Percentiles rank a stretch among this genome's conserved stretches.
Evolutionary conservation across 2,797 vertebrate species (phyloP).

Genomic region (Babyrousa celebensis): DNA sequence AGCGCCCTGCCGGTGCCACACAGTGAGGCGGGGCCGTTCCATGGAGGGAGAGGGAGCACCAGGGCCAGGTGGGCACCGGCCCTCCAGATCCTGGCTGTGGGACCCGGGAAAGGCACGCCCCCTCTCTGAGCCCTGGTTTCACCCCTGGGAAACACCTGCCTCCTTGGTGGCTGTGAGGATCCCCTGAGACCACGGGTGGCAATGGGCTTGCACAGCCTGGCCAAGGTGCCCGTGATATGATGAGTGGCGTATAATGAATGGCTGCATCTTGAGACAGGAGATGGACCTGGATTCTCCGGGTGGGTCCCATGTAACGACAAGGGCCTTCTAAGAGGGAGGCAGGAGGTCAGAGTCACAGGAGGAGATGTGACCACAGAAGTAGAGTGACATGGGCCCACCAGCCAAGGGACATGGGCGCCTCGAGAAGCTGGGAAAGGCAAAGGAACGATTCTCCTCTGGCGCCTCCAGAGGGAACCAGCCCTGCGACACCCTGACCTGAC

Average conservation of each 20-base stretch:
- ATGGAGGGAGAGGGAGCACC: rapidly evolving
- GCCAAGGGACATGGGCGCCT: rapidly evolving
- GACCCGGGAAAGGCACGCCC: neutral
- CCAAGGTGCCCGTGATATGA: neutral
- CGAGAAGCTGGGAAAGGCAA: neutral
- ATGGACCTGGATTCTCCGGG: neutral
- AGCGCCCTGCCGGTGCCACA: neutral
- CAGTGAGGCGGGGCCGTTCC: rapidly evolving
- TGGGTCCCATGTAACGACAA: neutral
- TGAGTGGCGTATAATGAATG: rapidly evolving
- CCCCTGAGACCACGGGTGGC: neutral
- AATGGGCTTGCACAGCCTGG: neutral
- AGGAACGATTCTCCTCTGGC: rapidly evolving
- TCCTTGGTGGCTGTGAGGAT: neutral
- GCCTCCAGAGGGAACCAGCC: neutral
- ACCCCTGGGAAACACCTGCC: neutral
- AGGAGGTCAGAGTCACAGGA: neutral
- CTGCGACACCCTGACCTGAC: neutral
- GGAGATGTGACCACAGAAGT: rapidly evolving
- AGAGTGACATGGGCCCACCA: rapidly evolving
- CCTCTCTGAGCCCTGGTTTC: neutral
- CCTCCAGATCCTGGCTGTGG: neutral
- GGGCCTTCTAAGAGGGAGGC: neutral
- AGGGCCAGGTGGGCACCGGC: rapidly evolving
- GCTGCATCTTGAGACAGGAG: neutral